These are phyloP conservation scores for Gavia stellata DNA, from an alignment of 2,113 vertebrate species.

Conservation along the genomic window DNA sequence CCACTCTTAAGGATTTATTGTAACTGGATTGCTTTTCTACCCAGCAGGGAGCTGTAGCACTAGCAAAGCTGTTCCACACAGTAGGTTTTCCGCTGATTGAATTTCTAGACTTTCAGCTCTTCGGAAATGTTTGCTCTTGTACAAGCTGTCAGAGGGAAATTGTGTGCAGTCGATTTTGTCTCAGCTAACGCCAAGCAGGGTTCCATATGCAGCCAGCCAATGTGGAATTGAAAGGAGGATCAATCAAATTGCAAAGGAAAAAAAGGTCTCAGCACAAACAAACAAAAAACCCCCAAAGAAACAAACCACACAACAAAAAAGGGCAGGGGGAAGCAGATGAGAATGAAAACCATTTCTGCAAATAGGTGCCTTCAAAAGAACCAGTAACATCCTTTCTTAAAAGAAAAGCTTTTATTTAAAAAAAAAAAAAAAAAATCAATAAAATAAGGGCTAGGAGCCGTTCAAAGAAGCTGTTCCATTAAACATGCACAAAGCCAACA, in stretches of 20 bases:
- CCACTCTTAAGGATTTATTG: conserved; percentile 72
- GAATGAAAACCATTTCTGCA: not conserved
- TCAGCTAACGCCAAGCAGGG: conserved; percentile 44
- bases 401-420: not conserved
- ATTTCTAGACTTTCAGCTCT: conserved; percentile 70
- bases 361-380: not conserved
- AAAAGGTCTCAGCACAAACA: conserved; percentile 4
- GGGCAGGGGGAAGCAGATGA: not conserved
- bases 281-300: not conserved
- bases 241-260: conserved; percentile 37
- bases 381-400: not conserved
- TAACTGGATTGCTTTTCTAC: conserved; percentile 72
- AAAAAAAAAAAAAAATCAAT: too few relatives aligned
- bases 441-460: not conserved
- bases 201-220: conserved; percentile 53
- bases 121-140: conserved; percentile 70
- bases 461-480: not conserved
- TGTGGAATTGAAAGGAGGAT: conserved; percentile 44
- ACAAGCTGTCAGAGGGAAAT: conserved; percentile 68
- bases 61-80: conserved; percentile 68
- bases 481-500: not conserved
- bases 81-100: conserved; percentile 68
- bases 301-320: not conserved
- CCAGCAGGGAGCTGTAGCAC: conserved; percentile 66
- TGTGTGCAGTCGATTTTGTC: conserved; percentile 59